Percentiles rank a stretch among this genome's conserved stretches.
These are phyloP conservation scores for Gonocerus acuteangulatus DNA, from an alignment of 2,888 invertebrate species.

Conservation along the genomic window DNA sequence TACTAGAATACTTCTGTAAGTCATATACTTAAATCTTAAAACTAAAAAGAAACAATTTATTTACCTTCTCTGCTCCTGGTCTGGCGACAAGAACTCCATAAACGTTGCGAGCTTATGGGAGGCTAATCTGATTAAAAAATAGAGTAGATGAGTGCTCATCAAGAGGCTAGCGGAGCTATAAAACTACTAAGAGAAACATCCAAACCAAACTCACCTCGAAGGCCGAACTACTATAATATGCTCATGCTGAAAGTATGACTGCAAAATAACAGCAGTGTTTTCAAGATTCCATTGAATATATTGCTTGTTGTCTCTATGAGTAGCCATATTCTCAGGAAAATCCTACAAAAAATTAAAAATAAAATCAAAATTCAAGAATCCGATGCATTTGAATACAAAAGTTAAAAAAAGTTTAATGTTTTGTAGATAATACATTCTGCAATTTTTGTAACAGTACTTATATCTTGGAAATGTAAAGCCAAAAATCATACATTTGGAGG, in stretches of 20 bases:
- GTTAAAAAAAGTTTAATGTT: no score
- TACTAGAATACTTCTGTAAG: no score
- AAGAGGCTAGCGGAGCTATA: conserved; percentile 29
- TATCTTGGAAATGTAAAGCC: no score
- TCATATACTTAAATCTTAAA: no score
- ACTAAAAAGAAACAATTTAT: not conserved
- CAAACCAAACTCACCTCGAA: conserved; percentile 50
- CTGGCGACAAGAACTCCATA: conserved; percentile 41
- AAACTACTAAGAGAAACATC: not conserved
- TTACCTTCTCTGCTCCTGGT: conserved; percentile 40
- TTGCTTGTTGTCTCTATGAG: conserved; percentile 63
- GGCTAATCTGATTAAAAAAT: conserved; percentile 39
- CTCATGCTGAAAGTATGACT: conserved; percentile 59
- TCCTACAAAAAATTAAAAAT: conserved; percentile 59
- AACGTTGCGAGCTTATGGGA: conserved; percentile 41
- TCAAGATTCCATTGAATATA: conserved; percentile 76
- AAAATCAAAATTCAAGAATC: no score
- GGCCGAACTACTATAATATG: conserved; percentile 67
- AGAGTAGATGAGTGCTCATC: conserved; percentile 25
- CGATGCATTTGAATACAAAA: no score
- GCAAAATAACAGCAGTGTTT: conserved; percentile 61
- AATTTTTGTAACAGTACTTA: no score
- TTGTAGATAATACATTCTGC: no score
- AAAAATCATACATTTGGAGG: no score
- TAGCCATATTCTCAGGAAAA: conserved; percentile 74